These are phyloP conservation scores for Empidonax traillii DNA, from an alignment of 2,113 vertebrate species.

Conservation along the genomic window DNA sequence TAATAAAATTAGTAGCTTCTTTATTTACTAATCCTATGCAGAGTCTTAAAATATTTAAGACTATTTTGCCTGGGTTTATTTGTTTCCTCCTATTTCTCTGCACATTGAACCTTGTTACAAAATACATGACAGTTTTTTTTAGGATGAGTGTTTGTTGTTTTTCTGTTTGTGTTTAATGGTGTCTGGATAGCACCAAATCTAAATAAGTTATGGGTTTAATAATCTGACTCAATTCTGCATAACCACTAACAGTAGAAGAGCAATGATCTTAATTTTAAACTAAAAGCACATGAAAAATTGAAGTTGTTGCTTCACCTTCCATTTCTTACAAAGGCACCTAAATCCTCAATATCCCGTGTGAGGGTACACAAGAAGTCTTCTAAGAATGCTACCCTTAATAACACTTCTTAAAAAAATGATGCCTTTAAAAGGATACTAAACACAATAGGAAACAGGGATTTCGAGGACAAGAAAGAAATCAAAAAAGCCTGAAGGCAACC, in stretches of 20 bases:
- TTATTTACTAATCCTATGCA: not conserved
- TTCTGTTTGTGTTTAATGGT: not conserved
- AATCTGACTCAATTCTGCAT: not conserved
- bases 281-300: not conserved
- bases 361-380: not conserved
- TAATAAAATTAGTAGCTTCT: not conserved
- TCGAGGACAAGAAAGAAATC: not conserved
- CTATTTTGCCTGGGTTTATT: not conserved
- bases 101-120: not conserved
- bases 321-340: not conserved
- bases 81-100: not conserved
- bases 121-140: rapidly evolving
- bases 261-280: not conserved
- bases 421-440: not conserved
- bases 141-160: not conserved
- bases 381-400: not conserved
- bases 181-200: not conserved
- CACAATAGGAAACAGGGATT: not conserved
- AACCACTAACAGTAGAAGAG: not conserved
- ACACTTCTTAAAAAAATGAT: not conserved
- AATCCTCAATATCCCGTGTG: not conserved
- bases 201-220: not conserved
- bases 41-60: not conserved
- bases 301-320: not conserved
- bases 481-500: not conserved